A percentile compares a stretch with the other conserved stretches of the same genome.
Conservation (phyloP, 2,113 vertebrate species). For the Mohoua ochrocephala region DNA sequence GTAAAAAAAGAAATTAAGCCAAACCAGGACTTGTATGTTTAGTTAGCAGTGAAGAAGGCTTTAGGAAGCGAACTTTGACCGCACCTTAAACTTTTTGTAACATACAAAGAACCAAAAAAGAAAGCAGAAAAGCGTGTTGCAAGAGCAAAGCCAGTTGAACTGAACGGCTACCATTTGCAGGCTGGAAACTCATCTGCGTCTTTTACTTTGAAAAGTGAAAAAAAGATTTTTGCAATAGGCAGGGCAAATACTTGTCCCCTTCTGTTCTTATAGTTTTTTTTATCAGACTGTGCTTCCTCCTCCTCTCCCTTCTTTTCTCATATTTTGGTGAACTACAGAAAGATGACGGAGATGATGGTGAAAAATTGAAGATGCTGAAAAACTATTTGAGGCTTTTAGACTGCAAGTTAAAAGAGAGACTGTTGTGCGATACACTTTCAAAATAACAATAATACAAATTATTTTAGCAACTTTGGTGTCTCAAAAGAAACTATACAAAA, state of each 20-base stretch:
- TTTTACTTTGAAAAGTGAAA: neutral
- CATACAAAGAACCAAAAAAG: neutral
- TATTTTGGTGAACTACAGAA: neutral
- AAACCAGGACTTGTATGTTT: neutral
- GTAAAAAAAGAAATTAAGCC: neutral
- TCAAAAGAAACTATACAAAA: neutral
- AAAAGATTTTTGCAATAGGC: neutral
- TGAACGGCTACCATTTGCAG: neutral
- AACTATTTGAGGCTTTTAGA: neutral
- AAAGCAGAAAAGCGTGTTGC: neutral
- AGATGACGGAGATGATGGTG: neutral
- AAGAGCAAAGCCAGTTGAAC: neutral
- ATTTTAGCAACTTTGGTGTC: neutral
- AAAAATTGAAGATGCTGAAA: neutral
- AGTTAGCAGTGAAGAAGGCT: neutral
- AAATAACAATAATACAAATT: neutral
- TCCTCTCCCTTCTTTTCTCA: neutral
- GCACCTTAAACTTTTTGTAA: neutral
- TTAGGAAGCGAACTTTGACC: neutral
- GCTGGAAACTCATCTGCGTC: neutral
- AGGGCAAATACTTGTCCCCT: neutral
- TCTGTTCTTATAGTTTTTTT: neutral
- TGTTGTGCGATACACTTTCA: neutral
- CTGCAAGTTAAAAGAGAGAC: neutral
- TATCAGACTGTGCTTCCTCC: neutral